phyloP scores from a whole-genome alignment of 2,888 invertebrate species.

The Leptogaster cylindrica region DNA sequence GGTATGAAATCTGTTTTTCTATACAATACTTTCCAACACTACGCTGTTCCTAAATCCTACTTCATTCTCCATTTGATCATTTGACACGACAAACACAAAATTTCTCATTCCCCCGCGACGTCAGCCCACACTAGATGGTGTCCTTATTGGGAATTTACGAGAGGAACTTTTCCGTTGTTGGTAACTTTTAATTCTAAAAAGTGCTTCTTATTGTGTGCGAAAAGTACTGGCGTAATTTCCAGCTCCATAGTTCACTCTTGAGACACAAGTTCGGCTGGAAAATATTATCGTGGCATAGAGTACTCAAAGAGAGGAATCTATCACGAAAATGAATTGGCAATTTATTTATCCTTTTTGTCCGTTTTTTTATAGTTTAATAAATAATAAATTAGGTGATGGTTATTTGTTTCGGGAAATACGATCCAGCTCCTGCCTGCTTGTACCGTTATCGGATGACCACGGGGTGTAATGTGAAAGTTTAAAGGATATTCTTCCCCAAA shows the following conservation, averaged over 20 bases:
- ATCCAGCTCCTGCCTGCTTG: slow-evolving; percentile 14
- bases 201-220: slow-evolving; percentile 36
- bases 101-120: neutral
- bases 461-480: slow-evolving; percentile 39
- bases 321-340: slow-evolving; percentile 50
- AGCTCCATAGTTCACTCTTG: slow-evolving; percentile 26
- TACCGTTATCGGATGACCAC: slow-evolving; percentile 16
- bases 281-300: slow-evolving; percentile 3
- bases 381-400: slow-evolving; percentile 49
- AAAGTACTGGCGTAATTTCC: slow-evolving; percentile 22
- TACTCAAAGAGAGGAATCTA: slow-evolving; percentile 39
- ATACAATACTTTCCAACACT: neutral
- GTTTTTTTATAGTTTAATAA: slow-evolving; percentile 49
- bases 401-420: slow-evolving; percentile 41
- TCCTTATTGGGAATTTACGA: no score
- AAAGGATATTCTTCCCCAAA: slow-evolving; percentile 24
- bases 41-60: no score
- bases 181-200: slow-evolving; percentile 32
- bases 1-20: slow-evolving; percentile 4
- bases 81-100: slow-evolving; percentile 12
- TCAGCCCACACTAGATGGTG: neutral
- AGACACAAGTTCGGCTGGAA: slow-evolving; percentile 14
- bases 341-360: no score
- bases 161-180: slow-evolving; percentile 21
- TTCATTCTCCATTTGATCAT: slow-evolving; percentile 15